Percentiles rank a stretch among this genome's conserved stretches.
Evolutionary conservation across 2,113 vertebrate genomes (phyloP).

Genomic region (Mobula birostris): DNA sequence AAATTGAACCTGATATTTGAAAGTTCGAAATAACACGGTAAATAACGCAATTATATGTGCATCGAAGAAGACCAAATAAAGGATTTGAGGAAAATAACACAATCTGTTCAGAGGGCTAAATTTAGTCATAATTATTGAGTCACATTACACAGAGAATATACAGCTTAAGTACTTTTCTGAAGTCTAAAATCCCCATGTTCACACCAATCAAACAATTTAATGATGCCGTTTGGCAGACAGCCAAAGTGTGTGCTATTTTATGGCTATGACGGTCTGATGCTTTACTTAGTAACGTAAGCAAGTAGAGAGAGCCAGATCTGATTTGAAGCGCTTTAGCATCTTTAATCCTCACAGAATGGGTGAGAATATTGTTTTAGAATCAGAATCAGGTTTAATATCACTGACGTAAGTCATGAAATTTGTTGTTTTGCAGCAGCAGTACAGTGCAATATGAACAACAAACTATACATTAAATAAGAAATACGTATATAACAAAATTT

Average conservation of each 20-base stretch:
- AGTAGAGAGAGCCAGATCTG: not conserved
- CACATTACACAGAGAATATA: not conserved
- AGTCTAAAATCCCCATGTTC: not conserved
- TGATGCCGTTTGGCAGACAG: not conserved
- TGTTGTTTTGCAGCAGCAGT: too few relatives aligned
- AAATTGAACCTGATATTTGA: not conserved
- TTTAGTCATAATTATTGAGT: not conserved
- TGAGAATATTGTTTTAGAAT: not conserved
- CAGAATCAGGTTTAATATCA: too few relatives aligned
- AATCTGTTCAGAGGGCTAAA: not conserved
- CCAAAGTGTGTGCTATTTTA: not conserved
- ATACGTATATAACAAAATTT: too few relatives aligned
- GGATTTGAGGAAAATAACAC: not conserved
- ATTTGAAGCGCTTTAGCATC: not conserved
- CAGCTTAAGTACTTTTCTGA: not conserved
- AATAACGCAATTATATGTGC: not conserved
- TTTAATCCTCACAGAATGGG: not conserved
- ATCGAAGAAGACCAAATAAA: not conserved
- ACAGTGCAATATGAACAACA: too few relatives aligned
- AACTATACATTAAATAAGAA: too few relatives aligned
- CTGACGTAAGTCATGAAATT: too few relatives aligned
- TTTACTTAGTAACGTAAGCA: not conserved
- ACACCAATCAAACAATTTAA: not conserved
- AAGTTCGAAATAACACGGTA: too few relatives aligned
- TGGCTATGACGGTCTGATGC: not conserved